Percentiles rank a stretch among this genome's conserved stretches.
These are phyloP conservation scores for Ophion ellenae DNA, from an alignment of 2,888 invertebrate genomes.

Conservation along the genomic window DNA sequence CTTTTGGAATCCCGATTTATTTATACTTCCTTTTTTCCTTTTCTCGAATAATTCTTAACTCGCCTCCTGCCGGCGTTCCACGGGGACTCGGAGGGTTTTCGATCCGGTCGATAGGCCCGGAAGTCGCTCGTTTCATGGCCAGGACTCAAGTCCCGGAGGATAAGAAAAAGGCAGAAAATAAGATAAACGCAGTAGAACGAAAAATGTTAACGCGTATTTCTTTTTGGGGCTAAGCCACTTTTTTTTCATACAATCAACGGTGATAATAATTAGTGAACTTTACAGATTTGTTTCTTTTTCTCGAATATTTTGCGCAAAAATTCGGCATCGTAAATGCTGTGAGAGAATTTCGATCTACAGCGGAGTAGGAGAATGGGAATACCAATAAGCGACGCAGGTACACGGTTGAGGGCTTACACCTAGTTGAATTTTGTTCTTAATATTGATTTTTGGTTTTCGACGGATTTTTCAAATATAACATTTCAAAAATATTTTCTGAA, in stretches of 20 bases:
- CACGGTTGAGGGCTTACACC: not conserved
- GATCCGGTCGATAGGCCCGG: slow-evolving; percentile 53
- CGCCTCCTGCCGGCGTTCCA: slow-evolving; percentile 36
- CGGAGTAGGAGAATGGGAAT: not conserved
- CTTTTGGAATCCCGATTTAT: slow-evolving; percentile 40
- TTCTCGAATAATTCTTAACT: slow-evolving; percentile 31
- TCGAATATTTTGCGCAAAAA: not conserved
- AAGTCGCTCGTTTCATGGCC: slow-evolving; percentile 53
- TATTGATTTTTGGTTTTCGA: too few relatives aligned
- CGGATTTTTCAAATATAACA: too few relatives aligned
- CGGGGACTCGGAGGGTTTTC: slow-evolving; percentile 43
- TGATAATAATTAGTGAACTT: not conserved
- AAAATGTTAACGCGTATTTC: slow-evolving; percentile 4
- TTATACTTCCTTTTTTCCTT: slow-evolving; percentile 41
- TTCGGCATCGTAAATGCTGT: not conserved
- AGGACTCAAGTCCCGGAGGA: slow-evolving; percentile 31
- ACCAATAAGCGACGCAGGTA: not conserved
- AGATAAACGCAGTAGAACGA: not conserved
- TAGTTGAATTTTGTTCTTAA: too few relatives aligned
- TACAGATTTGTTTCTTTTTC: not conserved
- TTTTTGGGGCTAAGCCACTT: not conserved
- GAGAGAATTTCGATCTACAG: not conserved
- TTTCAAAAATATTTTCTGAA: too few relatives aligned
- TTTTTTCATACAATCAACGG: not conserved
- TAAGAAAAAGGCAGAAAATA: slow-evolving; percentile 22